Evolutionary conservation across 30 jellyfish, hydroid and myxozoan genomes (phyloP).

Genomic region (Mastigias papua): DNA sequence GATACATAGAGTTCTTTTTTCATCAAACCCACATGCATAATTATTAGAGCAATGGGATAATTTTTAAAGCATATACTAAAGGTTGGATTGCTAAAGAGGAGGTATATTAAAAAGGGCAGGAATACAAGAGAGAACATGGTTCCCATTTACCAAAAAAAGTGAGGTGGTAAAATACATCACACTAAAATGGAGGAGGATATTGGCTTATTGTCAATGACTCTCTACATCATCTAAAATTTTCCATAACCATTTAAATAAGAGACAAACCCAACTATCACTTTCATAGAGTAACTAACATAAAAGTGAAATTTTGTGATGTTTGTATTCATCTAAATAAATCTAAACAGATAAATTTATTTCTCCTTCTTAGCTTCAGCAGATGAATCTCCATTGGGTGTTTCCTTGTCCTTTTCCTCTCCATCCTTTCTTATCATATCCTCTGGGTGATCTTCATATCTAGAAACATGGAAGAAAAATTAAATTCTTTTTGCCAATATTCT

Average conservation of each 20-base stretch:
- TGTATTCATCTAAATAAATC: background rate
- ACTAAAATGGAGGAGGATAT: no score
- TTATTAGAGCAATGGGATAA: no score
- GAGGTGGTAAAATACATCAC: no score
- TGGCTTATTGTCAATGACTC: no score
- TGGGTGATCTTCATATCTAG: conserved; percentile 97
- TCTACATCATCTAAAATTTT: no score
- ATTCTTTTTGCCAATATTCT: background rate
- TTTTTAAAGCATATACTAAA: no score
- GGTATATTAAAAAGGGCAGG: no score
- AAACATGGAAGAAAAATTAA: background rate
- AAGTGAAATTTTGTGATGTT: background rate
- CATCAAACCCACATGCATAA: no score
- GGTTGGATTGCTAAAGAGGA: no score
- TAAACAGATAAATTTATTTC: background rate
- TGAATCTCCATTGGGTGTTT: background rate
- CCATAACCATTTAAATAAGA: background rate
- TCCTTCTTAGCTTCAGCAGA: conserved; percentile 34
- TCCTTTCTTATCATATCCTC: conserved; percentile 78
- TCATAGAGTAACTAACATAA: background rate
- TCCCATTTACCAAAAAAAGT: no score
- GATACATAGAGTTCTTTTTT: no score
- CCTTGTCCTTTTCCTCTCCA: background rate
- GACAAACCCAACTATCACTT: background rate
- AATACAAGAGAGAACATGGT: no score